A percentile compares a stretch with the other conserved stretches of the same genome.
These are phyloP conservation scores for Lamprotornis superbus DNA, from an alignment of 2,113 vertebrate genomes.

Conservation along the genomic window DNA sequence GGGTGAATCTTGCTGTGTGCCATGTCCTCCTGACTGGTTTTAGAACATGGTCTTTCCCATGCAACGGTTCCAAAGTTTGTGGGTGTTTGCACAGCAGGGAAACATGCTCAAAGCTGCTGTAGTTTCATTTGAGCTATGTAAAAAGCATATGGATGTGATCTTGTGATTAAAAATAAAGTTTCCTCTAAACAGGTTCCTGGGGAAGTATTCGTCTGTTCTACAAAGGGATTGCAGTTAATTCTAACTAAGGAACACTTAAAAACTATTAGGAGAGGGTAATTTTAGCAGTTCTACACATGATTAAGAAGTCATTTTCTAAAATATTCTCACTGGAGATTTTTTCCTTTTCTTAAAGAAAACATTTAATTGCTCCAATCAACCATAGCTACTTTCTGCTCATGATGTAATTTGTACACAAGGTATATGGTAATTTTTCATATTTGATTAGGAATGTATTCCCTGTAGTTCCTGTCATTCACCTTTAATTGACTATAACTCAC, in stretches of 20 bases:
- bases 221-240: conserved; percentile 60
- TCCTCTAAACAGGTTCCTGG: conserved; percentile 63
- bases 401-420: conserved; percentile 83
- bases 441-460: conserved; percentile 81
- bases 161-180: conserved; percentile 66
- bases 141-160: not conserved
- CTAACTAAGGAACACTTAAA: conserved; percentile 81
- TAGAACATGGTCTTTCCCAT: not conserved
- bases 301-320: conserved; percentile 99
- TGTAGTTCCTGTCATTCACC: conserved; percentile 77
- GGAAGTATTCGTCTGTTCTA: conserved; percentile 25
- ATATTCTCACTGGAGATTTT: conserved; percentile 90
- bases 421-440: conserved; percentile 85
- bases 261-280: conserved; percentile 84
- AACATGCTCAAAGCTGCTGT: not conserved
- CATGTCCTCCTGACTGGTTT: not conserved
- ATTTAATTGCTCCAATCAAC: conserved; percentile 96
- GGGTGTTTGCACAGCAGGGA: not conserved
- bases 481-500: conserved; percentile 80
- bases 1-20: not conserved
- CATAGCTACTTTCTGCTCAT: conserved; percentile 84
- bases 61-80: not conserved
- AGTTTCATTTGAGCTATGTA: not conserved
- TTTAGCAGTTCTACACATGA: conserved; percentile 84
- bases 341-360: conserved; percentile 81